Conservation (phyloP, 2,113 vertebrate genomes). For the Hystrix brachyura region DNA sequence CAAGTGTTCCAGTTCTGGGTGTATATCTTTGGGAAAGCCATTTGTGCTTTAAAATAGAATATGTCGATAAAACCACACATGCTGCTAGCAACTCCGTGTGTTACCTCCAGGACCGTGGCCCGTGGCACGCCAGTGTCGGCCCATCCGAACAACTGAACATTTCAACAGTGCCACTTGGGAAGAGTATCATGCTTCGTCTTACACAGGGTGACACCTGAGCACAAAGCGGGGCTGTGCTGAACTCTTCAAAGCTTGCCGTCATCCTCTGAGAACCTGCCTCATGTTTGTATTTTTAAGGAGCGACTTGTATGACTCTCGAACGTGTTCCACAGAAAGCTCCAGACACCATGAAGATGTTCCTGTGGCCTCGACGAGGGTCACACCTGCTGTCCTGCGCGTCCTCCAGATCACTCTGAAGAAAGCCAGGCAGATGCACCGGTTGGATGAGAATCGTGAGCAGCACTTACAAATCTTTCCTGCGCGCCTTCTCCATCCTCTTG, state of each 20-base stretch:
- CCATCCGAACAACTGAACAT: conserved; percentile 51
- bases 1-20: neutral
- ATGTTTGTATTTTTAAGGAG: conserved; percentile 73
- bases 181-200: conserved; percentile 69
- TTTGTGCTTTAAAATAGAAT: conserved; percentile 12
- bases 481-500: neutral
- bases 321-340: conserved; percentile 58
- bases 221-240: conserved; percentile 80
- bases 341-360: conserved; percentile 44
- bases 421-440: neutral
- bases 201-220: conserved; percentile 72
- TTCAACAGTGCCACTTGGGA: conserved; percentile 69
- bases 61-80: neutral
- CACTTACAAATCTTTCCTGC: neutral
- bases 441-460: neutral
- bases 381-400: conserved; percentile 55
- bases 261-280: conserved; percentile 74
- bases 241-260: conserved; percentile 80
- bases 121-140: conserved; percentile 26
- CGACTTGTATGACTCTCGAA: conserved; percentile 70
- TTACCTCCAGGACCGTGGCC: conserved; percentile 41
- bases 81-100: conserved; percentile 48
- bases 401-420: neutral
- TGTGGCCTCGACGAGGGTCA: conserved; percentile 35
- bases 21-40: neutral